Base-by-base conservation (phyloP, 2,113 vertebrate genomes). In the Perca schrenkii region DNA sequence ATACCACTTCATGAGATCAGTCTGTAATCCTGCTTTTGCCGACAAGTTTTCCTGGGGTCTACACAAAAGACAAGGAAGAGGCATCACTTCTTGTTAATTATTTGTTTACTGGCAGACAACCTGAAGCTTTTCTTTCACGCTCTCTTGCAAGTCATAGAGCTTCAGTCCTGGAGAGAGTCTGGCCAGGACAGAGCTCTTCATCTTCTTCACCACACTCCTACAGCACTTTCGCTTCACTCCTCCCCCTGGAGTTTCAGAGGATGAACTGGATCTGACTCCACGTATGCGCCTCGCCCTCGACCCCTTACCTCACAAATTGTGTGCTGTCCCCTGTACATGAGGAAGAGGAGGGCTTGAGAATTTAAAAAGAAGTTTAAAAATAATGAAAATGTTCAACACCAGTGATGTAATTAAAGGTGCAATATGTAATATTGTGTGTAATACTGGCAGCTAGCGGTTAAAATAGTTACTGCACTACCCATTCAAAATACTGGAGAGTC, bases 111-210 rank as follows among this genome's bases (percentile, higher is more conserved):
- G 1, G 3, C 43, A 57, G 52, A 4, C 11, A 8, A 43, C 0
- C 0, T 0, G 2, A 40, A 8, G 0, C 0, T 25, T 49, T 43
- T 12, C 14, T 1, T 22, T 2, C 15, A 4, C 4, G 56, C 68
- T 13, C 6, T 40, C 8, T 73, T 13, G 3, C 89, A 97, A 96
- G 96, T 7, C 63, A 70, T 0, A 93, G 96, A 31, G 63, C 71
- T n/a, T 96, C n/a, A n/a, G 96, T 16, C 81, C 85, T 0, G 94
- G 96, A 6, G 95, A 96, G 71, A 86, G 85, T 22, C 94, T 96
- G 82, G 95, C 96, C 76, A 94, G 88, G 80, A 96, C 88, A 94
- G 95, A 96, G 83, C 75, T 97, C 72, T 96, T 96, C 83, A 43
- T 97, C 56, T 95, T 96, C 90, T 96, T 96, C 85, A 89, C 93